phyloP scores from a whole-genome alignment of 2,797 vertebrate genomes.

The Dryobates pubescens region DNA sequence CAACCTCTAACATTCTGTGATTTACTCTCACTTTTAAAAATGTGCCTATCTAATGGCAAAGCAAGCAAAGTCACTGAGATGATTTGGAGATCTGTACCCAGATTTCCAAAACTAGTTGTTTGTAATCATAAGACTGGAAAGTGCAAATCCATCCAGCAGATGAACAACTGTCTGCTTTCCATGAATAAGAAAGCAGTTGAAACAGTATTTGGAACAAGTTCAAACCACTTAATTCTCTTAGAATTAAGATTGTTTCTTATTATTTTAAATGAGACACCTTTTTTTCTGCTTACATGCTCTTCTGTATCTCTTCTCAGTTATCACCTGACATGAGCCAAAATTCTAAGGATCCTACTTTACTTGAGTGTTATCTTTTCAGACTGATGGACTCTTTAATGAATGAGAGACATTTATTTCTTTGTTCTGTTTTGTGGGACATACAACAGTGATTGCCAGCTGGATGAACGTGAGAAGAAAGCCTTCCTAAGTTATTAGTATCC shows the following conservation, averaged over 20 bases:
- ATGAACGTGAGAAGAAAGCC: background rate
- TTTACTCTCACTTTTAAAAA: background rate
- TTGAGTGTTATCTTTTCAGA: background rate
- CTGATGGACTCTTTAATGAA: background rate
- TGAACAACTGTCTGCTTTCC: background rate
- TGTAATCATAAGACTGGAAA: background rate
- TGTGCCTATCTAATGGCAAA: background rate
- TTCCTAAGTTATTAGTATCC: background rate
- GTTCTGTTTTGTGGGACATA: background rate
- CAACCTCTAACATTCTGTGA: too few relatives aligned
- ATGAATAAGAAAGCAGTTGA: background rate
- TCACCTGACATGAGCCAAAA: background rate
- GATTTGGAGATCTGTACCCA: background rate
- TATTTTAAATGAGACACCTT: background rate
- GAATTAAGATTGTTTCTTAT: background rate
- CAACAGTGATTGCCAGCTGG: background rate
- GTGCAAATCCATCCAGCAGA: background rate
- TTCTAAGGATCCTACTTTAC: background rate
- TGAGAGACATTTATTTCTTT: background rate
- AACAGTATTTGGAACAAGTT: background rate
- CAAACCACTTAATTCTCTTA: background rate
- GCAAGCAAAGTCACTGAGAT: background rate
- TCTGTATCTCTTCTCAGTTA: background rate
- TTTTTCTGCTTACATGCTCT: background rate
- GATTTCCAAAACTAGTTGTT: background rate